A percentile compares a stretch with the other conserved stretches of the same genome.
Conservation (phyloP, 2,888 invertebrate species). For the Tipula unca region DNA sequence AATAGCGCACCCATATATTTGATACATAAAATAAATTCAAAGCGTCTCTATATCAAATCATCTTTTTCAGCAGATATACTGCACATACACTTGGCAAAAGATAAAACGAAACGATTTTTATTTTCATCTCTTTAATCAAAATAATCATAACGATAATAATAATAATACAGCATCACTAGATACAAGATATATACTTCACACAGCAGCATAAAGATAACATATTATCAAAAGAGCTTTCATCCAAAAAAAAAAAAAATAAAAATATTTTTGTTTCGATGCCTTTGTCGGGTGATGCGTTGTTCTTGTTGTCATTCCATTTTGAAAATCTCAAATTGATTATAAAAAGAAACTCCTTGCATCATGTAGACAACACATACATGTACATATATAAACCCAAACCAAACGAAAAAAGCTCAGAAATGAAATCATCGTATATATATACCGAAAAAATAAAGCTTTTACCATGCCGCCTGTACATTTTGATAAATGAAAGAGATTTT, state of each 20-base stretch:
- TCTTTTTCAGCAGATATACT: not conserved
- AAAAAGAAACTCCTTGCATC: not conserved
- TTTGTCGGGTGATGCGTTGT: not conserved
- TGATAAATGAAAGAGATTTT: not conserved
- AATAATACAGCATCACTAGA: not conserved
- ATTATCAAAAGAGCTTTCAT: conserved; percentile 4
- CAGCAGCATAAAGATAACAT: not conserved
- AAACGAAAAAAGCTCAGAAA: not conserved
- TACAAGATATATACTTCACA: not conserved
- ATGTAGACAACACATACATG: not conserved
- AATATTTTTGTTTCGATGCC: not conserved
- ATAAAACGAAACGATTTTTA: not conserved
- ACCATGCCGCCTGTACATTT: not conserved
- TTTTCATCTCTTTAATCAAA: not conserved
- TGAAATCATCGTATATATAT: not conserved
- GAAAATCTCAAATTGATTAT: not conserved
- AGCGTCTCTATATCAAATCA: not conserved
- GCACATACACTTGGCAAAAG: not conserved
- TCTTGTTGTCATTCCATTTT: not conserved
- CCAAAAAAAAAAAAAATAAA: not conserved
- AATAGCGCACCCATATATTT: not conserved
- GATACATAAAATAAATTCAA: not conserved
- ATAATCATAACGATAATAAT: not conserved
- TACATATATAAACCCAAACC: not conserved
- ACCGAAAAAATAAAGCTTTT: not conserved